phyloP scores from a whole-genome alignment of 2,888 invertebrate species.

The Polydrusus pterygomalis region DNA sequence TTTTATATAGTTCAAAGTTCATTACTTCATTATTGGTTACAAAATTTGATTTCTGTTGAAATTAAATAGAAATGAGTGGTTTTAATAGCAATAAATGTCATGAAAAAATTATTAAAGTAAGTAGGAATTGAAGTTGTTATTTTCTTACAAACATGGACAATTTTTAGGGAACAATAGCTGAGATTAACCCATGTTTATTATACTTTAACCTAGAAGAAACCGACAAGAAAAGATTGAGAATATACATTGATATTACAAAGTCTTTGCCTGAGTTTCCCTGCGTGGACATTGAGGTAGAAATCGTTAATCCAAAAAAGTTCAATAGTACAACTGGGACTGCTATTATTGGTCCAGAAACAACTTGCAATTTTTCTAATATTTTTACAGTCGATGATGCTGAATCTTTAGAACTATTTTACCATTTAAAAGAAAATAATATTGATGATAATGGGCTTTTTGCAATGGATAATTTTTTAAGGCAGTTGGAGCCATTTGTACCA shows the following conservation, averaged over 20 bases:
- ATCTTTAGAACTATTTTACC: conserved; percentile 7
- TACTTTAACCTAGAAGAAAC: conserved; percentile 5
- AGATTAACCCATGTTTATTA: conserved; percentile 1
- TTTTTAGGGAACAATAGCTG: conserved; percentile 33
- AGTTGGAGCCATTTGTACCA: neutral
- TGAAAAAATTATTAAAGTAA: neutral
- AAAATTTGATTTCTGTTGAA: neutral
- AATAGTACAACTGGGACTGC: conserved; percentile 3
- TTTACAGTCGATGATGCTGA: neutral
- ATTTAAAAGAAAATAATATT: conserved; percentile 8
- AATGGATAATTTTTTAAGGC: conserved; percentile 15
- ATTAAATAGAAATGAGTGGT: neutral
- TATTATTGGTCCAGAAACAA: conserved; percentile 26
- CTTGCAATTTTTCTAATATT: neutral
- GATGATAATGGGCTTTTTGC: conserved; percentile 24
- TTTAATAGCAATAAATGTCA: neutral
- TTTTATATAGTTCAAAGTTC: too few relatives aligned
- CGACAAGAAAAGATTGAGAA: conserved; percentile 10
- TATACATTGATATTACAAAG: conserved; percentile 32
- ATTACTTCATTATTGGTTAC: too few relatives aligned
- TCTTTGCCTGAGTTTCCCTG: neutral
- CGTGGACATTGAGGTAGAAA: neutral
- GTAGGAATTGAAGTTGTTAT: neutral
- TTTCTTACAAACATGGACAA: neutral
- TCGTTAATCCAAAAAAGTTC: conserved; percentile 12